Evolutionary conservation across 1,140 invertebrate genomes (phyloP).

Genomic region (Euwallacea fornicatus): DNA sequence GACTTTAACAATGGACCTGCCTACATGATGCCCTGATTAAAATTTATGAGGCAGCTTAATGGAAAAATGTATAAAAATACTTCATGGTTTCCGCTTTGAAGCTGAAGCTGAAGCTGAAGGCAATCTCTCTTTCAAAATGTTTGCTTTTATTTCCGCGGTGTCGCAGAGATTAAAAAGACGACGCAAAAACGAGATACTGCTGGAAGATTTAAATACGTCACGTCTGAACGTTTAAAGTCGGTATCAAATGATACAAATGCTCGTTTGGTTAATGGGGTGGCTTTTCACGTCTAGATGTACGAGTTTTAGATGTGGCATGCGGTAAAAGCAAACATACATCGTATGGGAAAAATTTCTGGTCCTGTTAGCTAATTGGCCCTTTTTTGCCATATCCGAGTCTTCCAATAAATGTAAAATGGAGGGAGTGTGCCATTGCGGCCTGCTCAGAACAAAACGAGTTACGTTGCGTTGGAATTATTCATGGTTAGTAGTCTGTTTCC

Average conservation of each 20-base stretch:
- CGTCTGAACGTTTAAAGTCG: conserved; percentile 11
- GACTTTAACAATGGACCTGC: too few species aligned
- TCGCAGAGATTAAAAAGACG: conserved; percentile 15
- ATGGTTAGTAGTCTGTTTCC: conserved; percentile 22
- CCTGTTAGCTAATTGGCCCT: not conserved
- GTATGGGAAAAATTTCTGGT: not conserved
- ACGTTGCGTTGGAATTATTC: conserved; percentile 21
- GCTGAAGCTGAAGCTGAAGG: not conserved
- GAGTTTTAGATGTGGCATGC: not conserved
- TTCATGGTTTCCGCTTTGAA: not conserved
- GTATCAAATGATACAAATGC: conserved; percentile 21
- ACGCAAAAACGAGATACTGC: conserved; percentile 15
- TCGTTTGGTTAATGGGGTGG: conserved; percentile 22
- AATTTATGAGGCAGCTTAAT: not conserved
- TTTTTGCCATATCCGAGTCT: not conserved
- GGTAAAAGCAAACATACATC: not conserved
- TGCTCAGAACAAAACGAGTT: conserved; percentile 21
- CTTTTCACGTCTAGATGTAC: conserved; percentile 17
- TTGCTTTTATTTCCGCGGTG: not conserved
- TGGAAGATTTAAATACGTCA: conserved; percentile 17
- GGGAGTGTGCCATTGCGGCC: not conserved
- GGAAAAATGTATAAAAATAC: not conserved
- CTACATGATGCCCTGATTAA: not conserved
- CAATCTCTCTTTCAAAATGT: conserved; percentile 4
- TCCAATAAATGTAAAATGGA: conserved; percentile 7